Base-by-base conservation (phyloP, 2,113 vertebrate species). In the Eublepharis macularius region DNA sequence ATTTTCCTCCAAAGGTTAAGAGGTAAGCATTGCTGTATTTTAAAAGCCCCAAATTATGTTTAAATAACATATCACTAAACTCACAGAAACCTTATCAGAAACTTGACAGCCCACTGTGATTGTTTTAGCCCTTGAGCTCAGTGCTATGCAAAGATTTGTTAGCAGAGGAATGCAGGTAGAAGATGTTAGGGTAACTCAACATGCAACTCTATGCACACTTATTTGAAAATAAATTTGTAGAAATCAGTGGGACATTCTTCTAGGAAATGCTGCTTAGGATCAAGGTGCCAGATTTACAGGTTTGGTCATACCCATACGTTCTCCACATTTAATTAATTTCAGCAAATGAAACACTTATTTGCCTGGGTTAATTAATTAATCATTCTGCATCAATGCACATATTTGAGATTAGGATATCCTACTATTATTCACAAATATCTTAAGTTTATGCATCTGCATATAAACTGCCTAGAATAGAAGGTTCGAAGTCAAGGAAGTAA, bases 1-100 rank as follows among this genome's bases (percentile, higher is more conserved):
- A 96, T 96, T 96, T 95, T 96, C 95, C 95, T 92, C 89, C 94
- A 94, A 97, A 97, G 96, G 96, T 96, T 96, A 97, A 97, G 96
- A 96, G 95, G 93, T 94, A 90, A n/a, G 95, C 94, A 95, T 96
- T 96, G 96, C 94, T 95, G 93, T 96, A 95, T 96, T 96, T 96
- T 96, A 94, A 96, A 97, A 97, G 95, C 95, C 94, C 94, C 94
- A 96, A 95, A 96, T 96, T 95, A 95, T 95, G 93, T 95, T 95
- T 95, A 96, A 96, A 95, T 94, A 95, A 93, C 80, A 0, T 95
- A 96, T 95, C 94, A 32, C 94, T 95, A 87, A 95, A 94, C 93
- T 94, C 81, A 10, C 92, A 92, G 91, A 94, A 95, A 94, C 91
- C 95, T 96, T 96, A 95, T 94, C 95, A 94, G 93, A 96, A 73